Percentiles rank a stretch among this genome's conserved stretches.
Evolutionary conservation across 2,113 vertebrate species (phyloP).

Genomic region (Tragulus kanchil): DNA sequence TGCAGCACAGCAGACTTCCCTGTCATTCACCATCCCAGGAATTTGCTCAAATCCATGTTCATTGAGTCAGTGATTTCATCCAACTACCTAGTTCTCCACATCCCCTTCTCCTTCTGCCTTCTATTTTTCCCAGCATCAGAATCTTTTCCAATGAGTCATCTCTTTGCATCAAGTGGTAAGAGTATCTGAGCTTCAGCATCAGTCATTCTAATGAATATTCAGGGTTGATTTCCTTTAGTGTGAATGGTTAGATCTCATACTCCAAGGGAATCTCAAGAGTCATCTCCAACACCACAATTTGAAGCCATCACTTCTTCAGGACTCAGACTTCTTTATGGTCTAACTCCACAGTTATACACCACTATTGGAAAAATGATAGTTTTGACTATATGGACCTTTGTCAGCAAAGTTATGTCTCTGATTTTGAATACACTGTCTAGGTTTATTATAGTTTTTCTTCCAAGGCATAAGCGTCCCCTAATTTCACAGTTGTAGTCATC

Average conservation of each 20-base stretch:
- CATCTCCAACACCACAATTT: neutral
- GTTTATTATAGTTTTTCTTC: neutral
- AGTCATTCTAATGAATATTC: neutral
- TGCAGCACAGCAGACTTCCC: neutral
- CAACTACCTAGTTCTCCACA: neutral
- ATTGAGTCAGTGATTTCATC: neutral
- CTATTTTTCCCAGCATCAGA: neutral
- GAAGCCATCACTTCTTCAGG: neutral
- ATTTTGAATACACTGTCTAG: neutral
- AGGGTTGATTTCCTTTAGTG: neutral
- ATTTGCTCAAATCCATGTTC: neutral
- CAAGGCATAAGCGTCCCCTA: neutral
- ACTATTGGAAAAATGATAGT: neutral
- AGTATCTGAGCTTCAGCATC: neutral
- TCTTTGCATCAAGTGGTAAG: neutral
- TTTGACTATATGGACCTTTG: neutral
- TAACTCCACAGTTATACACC: neutral
- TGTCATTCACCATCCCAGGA: neutral
- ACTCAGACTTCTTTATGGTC: neutral
- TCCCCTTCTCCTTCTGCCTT: neutral
- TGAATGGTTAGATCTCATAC: neutral
- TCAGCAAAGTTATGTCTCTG: neutral
- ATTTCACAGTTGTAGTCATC: neutral
- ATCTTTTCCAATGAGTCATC: neutral
- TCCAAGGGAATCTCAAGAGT: neutral